Evolutionary conservation across 2,113 vertebrate species (phyloP), one percentile per base, ranked within the genome.

Genomic region (Tinamus guttatus): DNA sequence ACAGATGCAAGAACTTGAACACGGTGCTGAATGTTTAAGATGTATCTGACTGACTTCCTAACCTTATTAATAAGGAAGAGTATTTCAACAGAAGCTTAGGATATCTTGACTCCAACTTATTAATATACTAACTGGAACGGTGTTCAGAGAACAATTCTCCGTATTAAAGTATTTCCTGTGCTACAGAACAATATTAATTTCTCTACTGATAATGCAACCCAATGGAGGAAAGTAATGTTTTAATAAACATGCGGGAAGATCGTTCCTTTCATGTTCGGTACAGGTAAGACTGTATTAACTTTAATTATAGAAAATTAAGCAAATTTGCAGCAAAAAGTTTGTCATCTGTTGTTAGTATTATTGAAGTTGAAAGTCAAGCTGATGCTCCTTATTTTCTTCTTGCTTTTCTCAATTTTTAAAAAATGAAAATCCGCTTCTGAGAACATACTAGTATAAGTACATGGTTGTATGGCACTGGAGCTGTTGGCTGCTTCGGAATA

Each of bases 261-360:
- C 98, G 97, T 90, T 98, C 98, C 92, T 98, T 98, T 98, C 98
- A 99, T 95, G 98, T 99, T 94, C 98, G 99, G 88, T 99, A 99
- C 99, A 99, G 99, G 99, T 99, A 99, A 98, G 99, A 76, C 70
- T 79, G 38, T 54, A 12, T 28, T 83, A 1, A 51, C 92, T 96
- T 81, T 65, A 40, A 30, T 59, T 74, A 49, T 30, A 78, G 30
- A 63, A 87, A 68, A 38, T 45, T 91, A 32, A 93, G 49, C 40
- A 43, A 38, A 15, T 74, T 79, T 60, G 47, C 36, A 85, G 6
- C 36, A 38, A 59, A 58, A 56, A 56, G 32, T 67, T 81, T 70
- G 34, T 2, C 52, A n/a, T 60, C 9, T 85, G 28, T 69, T 92
- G 52, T 12, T 71, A 47, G 6, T 21, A 13, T 54, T 59, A 69